Base-by-base conservation (phyloP, 1,140 invertebrate genomes). In the Parasteatoda tepidariorum region DNA sequence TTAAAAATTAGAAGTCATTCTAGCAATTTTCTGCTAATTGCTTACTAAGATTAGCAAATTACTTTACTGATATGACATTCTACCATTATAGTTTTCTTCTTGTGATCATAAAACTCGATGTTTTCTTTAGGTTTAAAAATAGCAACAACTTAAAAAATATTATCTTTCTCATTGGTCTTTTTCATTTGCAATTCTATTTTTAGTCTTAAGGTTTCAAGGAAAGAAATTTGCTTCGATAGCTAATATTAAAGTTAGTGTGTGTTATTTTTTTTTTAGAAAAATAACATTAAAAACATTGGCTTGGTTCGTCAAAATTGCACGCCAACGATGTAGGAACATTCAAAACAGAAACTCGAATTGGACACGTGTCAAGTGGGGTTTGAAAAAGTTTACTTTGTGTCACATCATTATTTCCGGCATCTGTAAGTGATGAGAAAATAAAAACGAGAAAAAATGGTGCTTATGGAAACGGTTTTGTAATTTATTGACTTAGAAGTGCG, bases 261-360 rank as follows among this genome's bases (percentile, higher is more conserved):
- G n/a, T n/a, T n/a, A n/a, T n/a, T n/a, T n/a, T n/a, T n/a, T n/a
- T n/a, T n/a, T n/a, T n/a, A n/a, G n/a, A n/a, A n/a, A n/a, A n/a
- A n/a, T n/a, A n/a, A n/a, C n/a, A n/a, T n/a, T n/a, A 18, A 71
- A 71, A 38, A 71, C 54, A 57, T 71, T 71, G 68, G 68, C 68
- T 26, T 24, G 11, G 9, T 7, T 22, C n/a, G 41, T 57, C 68
- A 54, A 57, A 57, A 54, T 55, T 3, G 9, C 15, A 55, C 55
- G 68, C 68, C 68, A 71, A 55, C 41, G 55, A 31, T 13, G n/a
- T 68, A 13, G 11, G 7, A 13, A 57, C 41, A 71, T 38, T 67
- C 31, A 18, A 67, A 67, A 71, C 68, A 71, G 68, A 71, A 48
- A 15, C 55, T 28, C 15, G 38, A 70, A 28, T 70, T 70, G 67